phyloP scores from a whole-genome alignment of 2,888 invertebrate species.

The Timema podura region DNA sequence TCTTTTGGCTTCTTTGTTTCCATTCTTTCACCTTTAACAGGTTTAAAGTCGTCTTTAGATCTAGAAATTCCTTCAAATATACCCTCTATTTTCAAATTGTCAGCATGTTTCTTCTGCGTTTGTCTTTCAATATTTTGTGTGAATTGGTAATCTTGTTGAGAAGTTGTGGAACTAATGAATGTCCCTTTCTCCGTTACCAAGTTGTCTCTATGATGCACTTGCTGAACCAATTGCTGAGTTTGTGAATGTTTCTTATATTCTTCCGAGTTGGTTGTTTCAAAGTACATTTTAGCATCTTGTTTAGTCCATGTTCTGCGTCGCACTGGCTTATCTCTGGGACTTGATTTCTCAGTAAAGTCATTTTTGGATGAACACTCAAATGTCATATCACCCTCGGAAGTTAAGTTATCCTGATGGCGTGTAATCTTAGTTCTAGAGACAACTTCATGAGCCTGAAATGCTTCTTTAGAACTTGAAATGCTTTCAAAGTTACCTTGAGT shows the following conservation, averaged over 20 bases:
- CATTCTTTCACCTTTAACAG: slow-evolving; percentile 16
- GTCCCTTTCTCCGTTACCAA: slow-evolving; percentile 20
- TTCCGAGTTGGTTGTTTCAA: slow-evolving; percentile 59
- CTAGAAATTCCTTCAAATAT: slow-evolving; percentile 39
- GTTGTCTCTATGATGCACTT: slow-evolving; percentile 22
- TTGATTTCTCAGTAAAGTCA: slow-evolving; percentile 58
- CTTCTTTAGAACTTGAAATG: slow-evolving; percentile 36
- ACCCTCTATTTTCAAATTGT: slow-evolving; percentile 52
- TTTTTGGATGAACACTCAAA: slow-evolving; percentile 61
- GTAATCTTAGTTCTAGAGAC: slow-evolving; percentile 34
- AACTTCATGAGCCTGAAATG: slow-evolving; percentile 35
- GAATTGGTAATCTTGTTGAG: slow-evolving; percentile 14
- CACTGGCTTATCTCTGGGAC: slow-evolving; percentile 53
- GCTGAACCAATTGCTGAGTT: not conserved
- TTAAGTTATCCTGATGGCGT: slow-evolving; percentile 37
- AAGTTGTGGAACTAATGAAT: slow-evolving; percentile 17
- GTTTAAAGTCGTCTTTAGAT: slow-evolving; percentile 19
- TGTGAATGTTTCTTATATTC: slow-evolving; percentile 42
- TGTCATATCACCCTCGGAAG: slow-evolving; percentile 51
- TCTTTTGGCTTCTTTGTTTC: slow-evolving; percentile 38
- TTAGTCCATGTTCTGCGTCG: slow-evolving; percentile 67
- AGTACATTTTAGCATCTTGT: slow-evolving; percentile 63
- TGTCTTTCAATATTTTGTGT: slow-evolving; percentile 25
- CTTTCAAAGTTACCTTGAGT: slow-evolving; percentile 34
- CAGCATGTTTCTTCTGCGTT: slow-evolving; percentile 37